Conservation (phyloP, 1,140 invertebrate species). For the Lucilia sericata region DNA sequence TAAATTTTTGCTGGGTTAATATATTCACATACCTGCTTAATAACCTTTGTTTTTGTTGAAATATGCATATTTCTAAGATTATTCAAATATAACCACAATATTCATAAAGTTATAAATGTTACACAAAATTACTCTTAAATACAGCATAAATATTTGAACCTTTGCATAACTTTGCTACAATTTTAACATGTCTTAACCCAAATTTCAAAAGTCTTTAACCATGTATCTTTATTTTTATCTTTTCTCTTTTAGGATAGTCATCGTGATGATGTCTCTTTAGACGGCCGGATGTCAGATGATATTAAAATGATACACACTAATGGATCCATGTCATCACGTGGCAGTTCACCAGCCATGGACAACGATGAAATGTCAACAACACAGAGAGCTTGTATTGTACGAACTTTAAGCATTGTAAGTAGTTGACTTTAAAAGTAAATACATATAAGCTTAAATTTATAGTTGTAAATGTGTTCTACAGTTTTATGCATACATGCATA, state of each 20-base stretch:
- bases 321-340: constrained; percentile 63
- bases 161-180: background rate
- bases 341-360: constrained; percentile 62
- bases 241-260: constrained; percentile 48
- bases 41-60: too few species aligned
- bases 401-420: constrained; percentile 72
- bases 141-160: too few species aligned
- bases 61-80: too few species aligned
- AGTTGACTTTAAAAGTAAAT: constrained; percentile 52
- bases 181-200: background rate
- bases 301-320: constrained; percentile 54
- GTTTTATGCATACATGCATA: background rate
- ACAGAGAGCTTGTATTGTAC: constrained; percentile 69
- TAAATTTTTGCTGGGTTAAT: too few species aligned
- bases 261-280: constrained; percentile 60
- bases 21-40: too few species aligned
- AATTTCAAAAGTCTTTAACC: background rate
- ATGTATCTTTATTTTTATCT: background rate
- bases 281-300: constrained; percentile 62
- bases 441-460: too few species aligned
- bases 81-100: too few species aligned
- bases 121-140: too few species aligned
- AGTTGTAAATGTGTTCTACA: too few species aligned
- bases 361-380: constrained; percentile 51
- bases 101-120: too few species aligned